These are phyloP conservation scores for Mizuhopecten yessoensis DNA, from an alignment of 1,140 invertebrate species.

Conservation along the genomic window DNA sequence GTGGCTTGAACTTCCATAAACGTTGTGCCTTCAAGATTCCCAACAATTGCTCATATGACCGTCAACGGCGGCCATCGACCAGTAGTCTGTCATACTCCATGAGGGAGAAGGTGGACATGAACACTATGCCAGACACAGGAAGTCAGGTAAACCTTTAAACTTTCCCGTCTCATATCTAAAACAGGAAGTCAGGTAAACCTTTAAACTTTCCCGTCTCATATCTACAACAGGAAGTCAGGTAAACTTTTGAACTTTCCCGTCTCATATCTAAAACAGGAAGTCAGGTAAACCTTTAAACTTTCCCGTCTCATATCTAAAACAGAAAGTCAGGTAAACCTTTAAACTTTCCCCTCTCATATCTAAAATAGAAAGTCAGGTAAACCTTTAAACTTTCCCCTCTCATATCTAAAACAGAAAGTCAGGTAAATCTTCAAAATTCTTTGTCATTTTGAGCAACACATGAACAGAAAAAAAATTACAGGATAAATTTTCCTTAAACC, in stretches of 20 bases:
- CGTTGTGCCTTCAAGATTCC: slow-evolving; percentile 99
- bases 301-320: no score
- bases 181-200: not conserved
- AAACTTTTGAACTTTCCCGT: not conserved
- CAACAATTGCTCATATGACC: slow-evolving; percentile 92
- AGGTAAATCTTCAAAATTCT: not conserved
- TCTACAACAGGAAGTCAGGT: not conserved
- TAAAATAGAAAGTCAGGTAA: no score
- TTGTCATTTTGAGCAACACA: no score
- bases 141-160: not conserved
- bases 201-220: no score
- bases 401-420: not conserved
- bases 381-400: not conserved
- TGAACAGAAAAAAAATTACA: no score
- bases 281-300: no score
- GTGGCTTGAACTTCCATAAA: slow-evolving; percentile 99
- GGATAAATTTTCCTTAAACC: no score
- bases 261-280: no score
- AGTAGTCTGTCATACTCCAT: slow-evolving; percentile 69
- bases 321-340: no score
- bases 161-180: not conserved
- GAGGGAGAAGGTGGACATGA: slow-evolving; percentile 44
- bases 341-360: no score
- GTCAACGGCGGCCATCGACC: slow-evolving; percentile 76
- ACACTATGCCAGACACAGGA: slow-evolving; percentile 2